Percentiles rank a stretch among this genome's conserved stretches.
Evolutionary conservation across 2,113 vertebrate genomes (phyloP).

Genomic region (Nannospalax galili): DNA sequence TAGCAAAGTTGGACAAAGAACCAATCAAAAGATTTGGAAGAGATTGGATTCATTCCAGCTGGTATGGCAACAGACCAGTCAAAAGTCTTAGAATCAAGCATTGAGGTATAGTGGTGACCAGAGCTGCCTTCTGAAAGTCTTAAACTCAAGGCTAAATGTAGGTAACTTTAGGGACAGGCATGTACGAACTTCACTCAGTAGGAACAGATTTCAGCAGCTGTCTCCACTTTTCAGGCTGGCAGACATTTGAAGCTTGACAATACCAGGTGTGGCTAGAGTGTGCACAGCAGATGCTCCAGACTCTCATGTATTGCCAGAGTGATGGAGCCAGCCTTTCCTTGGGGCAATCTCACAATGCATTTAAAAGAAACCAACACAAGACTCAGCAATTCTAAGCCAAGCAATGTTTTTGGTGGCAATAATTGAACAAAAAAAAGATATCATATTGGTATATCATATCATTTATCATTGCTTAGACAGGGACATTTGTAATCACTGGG

Average conservation of each 20-base stretch:
- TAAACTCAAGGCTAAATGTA: not conserved
- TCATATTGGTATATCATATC: not conserved
- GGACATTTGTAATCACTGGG: not conserved
- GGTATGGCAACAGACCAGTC: not conserved
- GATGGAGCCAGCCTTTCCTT: not conserved
- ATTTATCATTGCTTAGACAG: not conserved
- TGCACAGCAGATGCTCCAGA: not conserved
- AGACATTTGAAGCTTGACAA: conserved; percentile 35
- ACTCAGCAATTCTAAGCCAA: too few relatives aligned
- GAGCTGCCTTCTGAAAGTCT: too few relatives aligned
- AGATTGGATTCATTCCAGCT: not conserved
- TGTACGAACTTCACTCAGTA: not conserved
- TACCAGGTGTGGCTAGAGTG: not conserved
- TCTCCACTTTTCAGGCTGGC: not conserved
- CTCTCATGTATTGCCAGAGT: not conserved
- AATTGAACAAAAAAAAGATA: not conserved
- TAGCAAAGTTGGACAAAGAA: not conserved
- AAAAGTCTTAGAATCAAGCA: conserved; percentile 17
- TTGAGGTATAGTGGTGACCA: too few relatives aligned
- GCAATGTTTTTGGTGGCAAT: too few relatives aligned
- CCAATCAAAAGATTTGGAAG: not conserved
- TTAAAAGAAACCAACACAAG: not conserved
- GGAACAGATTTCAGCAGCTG: conserved; percentile 49
- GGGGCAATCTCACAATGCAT: not conserved
- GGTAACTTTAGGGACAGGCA: conserved; percentile 23